Conservation (phyloP, 2,113 vertebrate genomes). For the Heptranchias perlo region DNA sequence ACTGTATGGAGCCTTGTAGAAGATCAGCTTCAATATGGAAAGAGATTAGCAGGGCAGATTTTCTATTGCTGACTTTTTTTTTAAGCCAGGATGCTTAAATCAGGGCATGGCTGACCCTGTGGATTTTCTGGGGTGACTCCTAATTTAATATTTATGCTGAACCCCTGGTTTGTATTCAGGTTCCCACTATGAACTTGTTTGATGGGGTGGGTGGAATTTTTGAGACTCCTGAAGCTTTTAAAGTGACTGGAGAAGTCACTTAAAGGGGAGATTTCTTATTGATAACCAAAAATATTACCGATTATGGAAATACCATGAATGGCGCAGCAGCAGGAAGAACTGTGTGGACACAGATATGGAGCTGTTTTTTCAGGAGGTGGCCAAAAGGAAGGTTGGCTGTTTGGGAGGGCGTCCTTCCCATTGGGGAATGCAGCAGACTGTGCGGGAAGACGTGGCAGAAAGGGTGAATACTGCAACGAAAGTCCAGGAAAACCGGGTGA, state of each 20-base stretch:
- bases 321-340: neutral
- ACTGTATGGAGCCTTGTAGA: neutral
- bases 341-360: neutral
- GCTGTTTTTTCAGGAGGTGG: neutral
- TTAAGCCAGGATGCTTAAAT: neutral
- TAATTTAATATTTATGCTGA: neutral
- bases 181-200: neutral
- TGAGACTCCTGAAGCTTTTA: neutral
- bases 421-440: neutral
- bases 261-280: neutral
- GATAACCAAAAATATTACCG: neutral
- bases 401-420: neutral
- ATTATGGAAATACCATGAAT: neutral
- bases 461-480: neutral
- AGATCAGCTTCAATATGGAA: constrained; percentile 15
- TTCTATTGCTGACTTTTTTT: neutral
- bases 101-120: neutral
- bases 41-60: constrained; percentile 29
- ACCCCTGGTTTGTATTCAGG: neutral
- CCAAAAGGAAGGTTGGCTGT: neutral
- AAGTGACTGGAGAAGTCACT: neutral
- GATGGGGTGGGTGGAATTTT: neutral
- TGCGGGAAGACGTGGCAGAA: neutral
- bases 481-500: neutral
- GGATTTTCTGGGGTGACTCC: neutral